These are phyloP conservation scores for Drosophila subobscura DNA, from an alignment of 1,140 invertebrate genomes.

Conservation along the genomic window DNA sequence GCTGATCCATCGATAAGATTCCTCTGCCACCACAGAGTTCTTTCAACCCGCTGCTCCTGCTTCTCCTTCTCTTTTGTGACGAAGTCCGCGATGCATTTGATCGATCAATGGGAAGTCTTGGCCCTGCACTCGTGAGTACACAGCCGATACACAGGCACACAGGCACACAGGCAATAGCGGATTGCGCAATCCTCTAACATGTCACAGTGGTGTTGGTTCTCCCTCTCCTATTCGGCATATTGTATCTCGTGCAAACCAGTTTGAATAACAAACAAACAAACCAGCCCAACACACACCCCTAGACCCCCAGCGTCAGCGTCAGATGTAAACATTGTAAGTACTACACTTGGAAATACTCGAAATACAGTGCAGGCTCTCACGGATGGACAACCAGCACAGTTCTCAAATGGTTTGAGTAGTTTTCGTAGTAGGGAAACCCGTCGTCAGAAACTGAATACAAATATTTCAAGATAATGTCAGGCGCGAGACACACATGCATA, in stretches of 20 bases:
- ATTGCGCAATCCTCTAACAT: constrained; percentile 24
- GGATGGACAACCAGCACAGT: neutral
- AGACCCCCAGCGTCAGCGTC: neutral
- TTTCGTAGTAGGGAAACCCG: neutral
- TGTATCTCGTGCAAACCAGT: constrained; percentile 32
- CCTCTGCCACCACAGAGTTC: neutral
- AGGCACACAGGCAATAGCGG: neutral
- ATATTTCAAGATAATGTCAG: neutral
- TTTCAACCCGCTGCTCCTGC: neutral
- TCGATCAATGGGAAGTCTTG: constrained; percentile 69
- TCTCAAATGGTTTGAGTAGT: too few species aligned
- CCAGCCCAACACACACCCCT: neutral
- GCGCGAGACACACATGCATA: too few species aligned
- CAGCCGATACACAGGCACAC: neutral
- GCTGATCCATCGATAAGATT: constrained; percentile 10
- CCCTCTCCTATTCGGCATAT: constrained; percentile 3
- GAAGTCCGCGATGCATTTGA: constrained; percentile 37
- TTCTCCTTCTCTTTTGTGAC: neutral
- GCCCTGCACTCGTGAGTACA: constrained; percentile 65
- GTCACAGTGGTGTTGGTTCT: constrained; percentile 4
- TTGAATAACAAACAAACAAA: constrained; percentile 23
- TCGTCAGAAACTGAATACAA: neutral
- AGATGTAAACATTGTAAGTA: constrained; percentile 18
- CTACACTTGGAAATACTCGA: neutral
- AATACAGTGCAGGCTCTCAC: neutral